A percentile compares a stretch with the other conserved stretches of the same genome.
Conservation (phyloP, 2,888 invertebrate genomes). For the Drosophila algonquin region DNA sequence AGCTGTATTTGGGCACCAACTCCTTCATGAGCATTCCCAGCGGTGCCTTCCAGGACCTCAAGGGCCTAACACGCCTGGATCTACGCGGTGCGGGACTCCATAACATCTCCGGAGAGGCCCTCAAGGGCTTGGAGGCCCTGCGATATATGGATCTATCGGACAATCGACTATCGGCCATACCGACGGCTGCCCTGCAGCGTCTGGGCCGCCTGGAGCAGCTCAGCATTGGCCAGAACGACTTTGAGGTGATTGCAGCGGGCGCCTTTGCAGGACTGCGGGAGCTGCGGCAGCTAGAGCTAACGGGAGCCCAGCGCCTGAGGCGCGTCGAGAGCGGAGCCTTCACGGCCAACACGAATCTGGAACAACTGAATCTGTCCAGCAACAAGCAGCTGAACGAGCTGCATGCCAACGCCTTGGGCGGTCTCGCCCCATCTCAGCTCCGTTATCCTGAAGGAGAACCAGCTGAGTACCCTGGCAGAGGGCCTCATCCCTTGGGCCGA, state of each 20-base stretch:
- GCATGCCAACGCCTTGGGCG: constrained; percentile 91
- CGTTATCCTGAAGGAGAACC: constrained; percentile 91
- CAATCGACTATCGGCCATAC: constrained; percentile 90
- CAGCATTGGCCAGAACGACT: constrained; percentile 92
- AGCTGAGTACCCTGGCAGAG: constrained; percentile 90
- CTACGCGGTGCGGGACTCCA: constrained; percentile 91
- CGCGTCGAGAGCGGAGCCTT: constrained; percentile 91
- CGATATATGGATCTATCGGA: constrained; percentile 91
- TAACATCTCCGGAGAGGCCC: constrained; percentile 90
- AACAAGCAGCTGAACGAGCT: constrained; percentile 90
- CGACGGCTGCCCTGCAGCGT: constrained; percentile 89
- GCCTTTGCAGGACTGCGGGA: constrained; percentile 92
- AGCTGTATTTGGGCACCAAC: constrained; percentile 93
- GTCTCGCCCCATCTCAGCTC: constrained; percentile 91
- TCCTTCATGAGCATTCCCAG: constrained; percentile 90
- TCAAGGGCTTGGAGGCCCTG: constrained; percentile 89
- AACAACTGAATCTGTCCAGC: constrained; percentile 89
- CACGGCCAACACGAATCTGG: constrained; percentile 91
- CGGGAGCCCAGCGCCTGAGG: constrained; percentile 90
- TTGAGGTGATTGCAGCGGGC: constrained; percentile 88
- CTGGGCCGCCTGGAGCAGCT: constrained; percentile 91
- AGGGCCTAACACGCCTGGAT: constrained; percentile 90
- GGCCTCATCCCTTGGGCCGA: constrained; percentile 92
- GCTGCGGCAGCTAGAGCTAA: constrained; percentile 90
- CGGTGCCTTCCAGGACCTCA: constrained; percentile 91